Conservation (phyloP, 2,113 vertebrate species). For the Tetrao urogallus region DNA sequence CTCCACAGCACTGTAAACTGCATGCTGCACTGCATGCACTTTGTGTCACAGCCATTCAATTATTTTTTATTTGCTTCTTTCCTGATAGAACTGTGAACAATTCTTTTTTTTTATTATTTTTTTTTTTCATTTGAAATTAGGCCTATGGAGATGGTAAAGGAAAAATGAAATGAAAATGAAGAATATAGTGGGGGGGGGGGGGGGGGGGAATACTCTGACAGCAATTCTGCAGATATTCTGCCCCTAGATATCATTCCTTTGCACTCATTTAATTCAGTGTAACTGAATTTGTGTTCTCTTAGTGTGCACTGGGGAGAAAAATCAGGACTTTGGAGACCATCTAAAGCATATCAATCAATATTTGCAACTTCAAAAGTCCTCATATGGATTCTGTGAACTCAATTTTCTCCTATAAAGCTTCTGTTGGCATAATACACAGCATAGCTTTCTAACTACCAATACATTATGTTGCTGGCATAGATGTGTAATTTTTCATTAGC, state of each 20-base stretch:
- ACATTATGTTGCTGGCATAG: conserved; percentile 24
- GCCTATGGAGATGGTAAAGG: neutral
- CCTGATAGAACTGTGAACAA: neutral
- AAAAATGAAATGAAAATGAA: conserved; percentile 2
- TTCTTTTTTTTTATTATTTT: neutral
- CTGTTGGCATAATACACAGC: conserved; percentile 2
- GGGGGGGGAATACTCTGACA: neutral
- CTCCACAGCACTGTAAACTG: neutral
- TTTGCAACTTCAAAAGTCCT: conserved; percentile 43
- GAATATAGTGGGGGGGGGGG: neutral
- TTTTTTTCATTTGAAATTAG: conserved; percentile 17
- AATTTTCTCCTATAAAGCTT: conserved; percentile 48
- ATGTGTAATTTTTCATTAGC: conserved; percentile 43
- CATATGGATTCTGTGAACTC: conserved; percentile 39
- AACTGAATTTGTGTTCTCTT: conserved; percentile 49
- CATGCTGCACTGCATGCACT: neutral
- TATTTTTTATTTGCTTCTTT: neutral
- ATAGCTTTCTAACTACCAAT: conserved; percentile 16
- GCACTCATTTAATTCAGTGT: conserved; percentile 49
- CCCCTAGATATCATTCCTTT: conserved; percentile 14
- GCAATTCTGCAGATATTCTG: conserved; percentile 5
- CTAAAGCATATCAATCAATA: conserved; percentile 54
- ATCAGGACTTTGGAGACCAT: conserved; percentile 43
- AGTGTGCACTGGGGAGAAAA: neutral
- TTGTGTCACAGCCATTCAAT: neutral